Conservation (phyloP, 1,140 invertebrate genomes). For the Eriosoma lanigerum region DNA sequence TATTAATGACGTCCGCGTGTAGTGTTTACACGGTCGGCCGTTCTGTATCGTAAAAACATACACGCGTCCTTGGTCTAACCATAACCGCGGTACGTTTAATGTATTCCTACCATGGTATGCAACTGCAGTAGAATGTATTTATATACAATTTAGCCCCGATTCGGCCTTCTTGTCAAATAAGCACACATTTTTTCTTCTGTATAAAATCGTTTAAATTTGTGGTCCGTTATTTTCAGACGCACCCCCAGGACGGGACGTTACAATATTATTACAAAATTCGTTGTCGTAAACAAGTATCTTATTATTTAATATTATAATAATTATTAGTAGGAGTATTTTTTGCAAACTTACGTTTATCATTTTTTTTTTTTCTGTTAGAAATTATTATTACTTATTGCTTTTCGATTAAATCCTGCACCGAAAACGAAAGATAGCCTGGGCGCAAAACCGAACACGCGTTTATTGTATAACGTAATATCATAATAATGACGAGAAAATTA, state of each 20-base stretch:
- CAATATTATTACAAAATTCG: no score
- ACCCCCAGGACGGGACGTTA: no score
- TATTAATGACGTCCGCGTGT: no score
- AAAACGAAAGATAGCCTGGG: neutral
- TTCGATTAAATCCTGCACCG: no score
- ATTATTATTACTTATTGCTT: no score
- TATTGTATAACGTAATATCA: neutral
- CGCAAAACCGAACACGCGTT: neutral
- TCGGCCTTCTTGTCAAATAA: constrained; percentile 27
- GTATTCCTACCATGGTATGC: neutral
- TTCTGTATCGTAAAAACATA: constrained; percentile 4
- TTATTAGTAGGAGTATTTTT: no score
- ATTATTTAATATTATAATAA: no score
- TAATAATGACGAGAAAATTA: neutral
- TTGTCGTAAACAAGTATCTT: neutral
- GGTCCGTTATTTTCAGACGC: no score
- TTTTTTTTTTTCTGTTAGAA: no score
- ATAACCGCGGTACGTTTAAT: neutral
- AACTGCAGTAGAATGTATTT: neutral
- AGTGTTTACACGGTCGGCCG: neutral
- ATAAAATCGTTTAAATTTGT: no score
- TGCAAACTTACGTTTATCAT: neutral
- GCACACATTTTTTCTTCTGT: no score
- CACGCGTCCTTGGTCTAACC: constrained; percentile 24
- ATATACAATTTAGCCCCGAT: neutral